Conservation (phyloP, 2,888 invertebrate species). For the Helicoverpa assulta region DNA sequence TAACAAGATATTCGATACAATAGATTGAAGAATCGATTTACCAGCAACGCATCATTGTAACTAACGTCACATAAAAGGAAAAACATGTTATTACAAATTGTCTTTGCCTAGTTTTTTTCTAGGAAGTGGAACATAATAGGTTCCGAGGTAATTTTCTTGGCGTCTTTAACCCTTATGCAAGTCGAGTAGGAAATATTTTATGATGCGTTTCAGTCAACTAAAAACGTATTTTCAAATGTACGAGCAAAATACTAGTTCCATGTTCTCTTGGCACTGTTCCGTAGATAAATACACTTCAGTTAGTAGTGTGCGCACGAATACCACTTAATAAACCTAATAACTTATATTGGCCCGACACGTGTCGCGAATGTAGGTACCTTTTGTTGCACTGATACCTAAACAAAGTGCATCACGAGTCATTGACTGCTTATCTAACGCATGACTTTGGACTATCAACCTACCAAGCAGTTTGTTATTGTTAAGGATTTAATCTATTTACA, state of each 20-base stretch:
- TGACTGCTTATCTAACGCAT: conserved; percentile 75
- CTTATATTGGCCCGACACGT: conserved; percentile 62
- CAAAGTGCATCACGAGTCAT: conserved; percentile 70
- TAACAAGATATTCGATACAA: no score
- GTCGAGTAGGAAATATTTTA: background rate
- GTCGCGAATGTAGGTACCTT: conserved; percentile 54
- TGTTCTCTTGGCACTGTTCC: background rate
- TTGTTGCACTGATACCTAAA: conserved; percentile 54
- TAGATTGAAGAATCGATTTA: no score
- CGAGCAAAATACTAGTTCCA: background rate
- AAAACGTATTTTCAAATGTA: background rate
- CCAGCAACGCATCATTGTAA: background rate
- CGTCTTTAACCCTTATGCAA: background rate
- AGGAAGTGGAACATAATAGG: background rate
- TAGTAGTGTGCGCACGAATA: conserved; percentile 21
- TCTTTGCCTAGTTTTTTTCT: background rate
- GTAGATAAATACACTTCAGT: conserved; percentile 16
- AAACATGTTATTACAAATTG: no score
- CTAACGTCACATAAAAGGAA: conserved; percentile 6
- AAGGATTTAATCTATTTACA: conserved; percentile 32
- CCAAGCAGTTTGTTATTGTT: conserved; percentile 44
- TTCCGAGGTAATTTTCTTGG: background rate
- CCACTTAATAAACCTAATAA: conserved; percentile 18
- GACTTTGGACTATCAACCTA: conserved; percentile 66
- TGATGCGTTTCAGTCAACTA: background rate